Percentiles rank a stretch among this genome's conserved stretches.
These are phyloP conservation scores for Andrena dorsata DNA, from an alignment of 2,888 invertebrate species.

Conservation along the genomic window DNA sequence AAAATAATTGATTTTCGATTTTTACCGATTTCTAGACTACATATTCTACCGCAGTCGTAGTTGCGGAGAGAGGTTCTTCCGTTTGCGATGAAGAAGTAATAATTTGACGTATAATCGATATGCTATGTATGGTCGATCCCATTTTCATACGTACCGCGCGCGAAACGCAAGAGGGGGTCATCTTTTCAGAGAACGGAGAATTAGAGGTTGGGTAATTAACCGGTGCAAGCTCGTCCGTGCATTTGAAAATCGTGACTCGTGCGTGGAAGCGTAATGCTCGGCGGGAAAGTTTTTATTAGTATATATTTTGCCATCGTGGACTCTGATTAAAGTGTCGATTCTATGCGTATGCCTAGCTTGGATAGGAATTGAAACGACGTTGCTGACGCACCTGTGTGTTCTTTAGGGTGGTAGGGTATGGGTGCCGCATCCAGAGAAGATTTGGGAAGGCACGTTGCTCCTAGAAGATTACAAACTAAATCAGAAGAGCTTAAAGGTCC, in stretches of 20 bases:
- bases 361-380: background rate
- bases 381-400: background rate
- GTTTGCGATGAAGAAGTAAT: conserved; percentile 10
- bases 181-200: conserved; percentile 54
- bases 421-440: conserved; percentile 94
- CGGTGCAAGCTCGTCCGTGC: conserved; percentile 36
- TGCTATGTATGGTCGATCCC: conserved; percentile 55
- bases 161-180: conserved; percentile 60
- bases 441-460: conserved; percentile 96
- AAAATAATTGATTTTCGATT: background rate
- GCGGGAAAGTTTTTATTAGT: background rate
- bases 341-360: no score
- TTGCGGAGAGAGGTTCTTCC: background rate
- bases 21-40: background rate
- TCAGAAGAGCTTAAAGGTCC: conserved; percentile 87
- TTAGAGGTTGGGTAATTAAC: conserved; percentile 58
- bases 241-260: conserved; percentile 12
- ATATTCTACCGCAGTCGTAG: background rate
- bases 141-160: conserved; percentile 44
- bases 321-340: background rate
- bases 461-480: conserved; percentile 91
- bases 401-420: conserved; percentile 95
- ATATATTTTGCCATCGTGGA: conserved; percentile 15
- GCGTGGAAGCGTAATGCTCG: background rate
- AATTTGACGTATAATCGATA: conserved; percentile 63